Evolutionary conservation across 1,140 invertebrate species (phyloP).

Genomic region (Geopemphigus sp.): DNA sequence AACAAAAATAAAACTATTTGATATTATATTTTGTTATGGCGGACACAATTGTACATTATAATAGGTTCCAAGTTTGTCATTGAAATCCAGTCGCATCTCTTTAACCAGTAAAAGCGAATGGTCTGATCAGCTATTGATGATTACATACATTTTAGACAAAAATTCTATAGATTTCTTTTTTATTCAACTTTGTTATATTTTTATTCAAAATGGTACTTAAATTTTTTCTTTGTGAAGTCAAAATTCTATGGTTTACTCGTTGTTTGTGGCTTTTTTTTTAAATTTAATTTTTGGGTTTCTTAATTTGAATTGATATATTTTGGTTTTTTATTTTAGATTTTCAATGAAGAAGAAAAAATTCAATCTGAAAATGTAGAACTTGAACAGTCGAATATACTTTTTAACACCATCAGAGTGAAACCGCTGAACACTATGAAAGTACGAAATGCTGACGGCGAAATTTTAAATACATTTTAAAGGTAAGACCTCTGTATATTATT

Average conservation of each 20-base stretch:
- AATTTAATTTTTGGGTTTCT: too few species aligned
- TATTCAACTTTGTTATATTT: too few species aligned
- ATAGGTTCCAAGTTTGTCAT: too few species aligned
- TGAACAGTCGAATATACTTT: background rate
- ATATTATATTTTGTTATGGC: too few species aligned
- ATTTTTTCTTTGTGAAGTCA: background rate
- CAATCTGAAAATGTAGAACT: background rate
- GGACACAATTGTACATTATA: too few species aligned
- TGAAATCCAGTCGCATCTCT: too few species aligned
- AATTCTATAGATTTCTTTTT: too few species aligned
- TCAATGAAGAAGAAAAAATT: constrained; percentile 33
- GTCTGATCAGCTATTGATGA: too few species aligned
- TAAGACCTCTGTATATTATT: background rate
- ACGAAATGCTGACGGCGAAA: background rate
- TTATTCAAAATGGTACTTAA: too few species aligned
- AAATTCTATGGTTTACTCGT: background rate
- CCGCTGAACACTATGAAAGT: constrained; percentile 3
- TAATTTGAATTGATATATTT: background rate
- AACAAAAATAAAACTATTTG: too few species aligned
- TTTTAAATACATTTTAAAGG: background rate
- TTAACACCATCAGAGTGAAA: constrained; percentile 35
- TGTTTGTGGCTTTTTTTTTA: background rate
- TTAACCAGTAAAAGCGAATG: too few species aligned
- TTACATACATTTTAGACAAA: too few species aligned
- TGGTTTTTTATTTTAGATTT: background rate